A percentile compares a stretch with the other conserved stretches of the same genome.
Evolutionary conservation across 2,888 invertebrate genomes (phyloP).

Genomic region (Drosophila rellima): DNA sequence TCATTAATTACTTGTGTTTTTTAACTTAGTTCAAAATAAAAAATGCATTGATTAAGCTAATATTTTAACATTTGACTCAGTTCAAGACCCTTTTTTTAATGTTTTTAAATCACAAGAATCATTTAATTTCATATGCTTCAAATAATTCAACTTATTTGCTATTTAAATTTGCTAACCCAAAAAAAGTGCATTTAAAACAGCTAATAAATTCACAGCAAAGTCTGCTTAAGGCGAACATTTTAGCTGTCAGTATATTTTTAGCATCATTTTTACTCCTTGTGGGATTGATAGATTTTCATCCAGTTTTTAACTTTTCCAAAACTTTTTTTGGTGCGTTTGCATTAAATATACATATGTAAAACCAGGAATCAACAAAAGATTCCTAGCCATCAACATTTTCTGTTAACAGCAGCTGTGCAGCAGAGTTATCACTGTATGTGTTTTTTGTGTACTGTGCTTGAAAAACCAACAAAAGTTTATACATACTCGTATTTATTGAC

Average conservation of each 20-base stretch:
- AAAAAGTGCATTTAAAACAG: background rate
- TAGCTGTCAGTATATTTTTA: background rate
- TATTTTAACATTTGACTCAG: background rate
- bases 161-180: conserved; percentile 13
- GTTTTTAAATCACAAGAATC: background rate
- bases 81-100: background rate
- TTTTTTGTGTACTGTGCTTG: conserved; percentile 29
- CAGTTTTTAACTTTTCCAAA: background rate
- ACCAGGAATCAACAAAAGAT: background rate
- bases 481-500: conserved; percentile 23
- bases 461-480: conserved; percentile 20
- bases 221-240: background rate
- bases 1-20: conserved; percentile 52
- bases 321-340: background rate
- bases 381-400: background rate
- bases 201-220: background rate
- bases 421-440: conserved; percentile 10
- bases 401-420: conserved; percentile 6
- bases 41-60: background rate
- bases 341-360: background rate
- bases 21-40: background rate
- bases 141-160: conserved; percentile 20
- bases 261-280: background rate
- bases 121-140: background rate
- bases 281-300: background rate